Evolutionary conservation across 2,797 vertebrate species (phyloP).

Genomic region (Myotis pilosus): DNA sequence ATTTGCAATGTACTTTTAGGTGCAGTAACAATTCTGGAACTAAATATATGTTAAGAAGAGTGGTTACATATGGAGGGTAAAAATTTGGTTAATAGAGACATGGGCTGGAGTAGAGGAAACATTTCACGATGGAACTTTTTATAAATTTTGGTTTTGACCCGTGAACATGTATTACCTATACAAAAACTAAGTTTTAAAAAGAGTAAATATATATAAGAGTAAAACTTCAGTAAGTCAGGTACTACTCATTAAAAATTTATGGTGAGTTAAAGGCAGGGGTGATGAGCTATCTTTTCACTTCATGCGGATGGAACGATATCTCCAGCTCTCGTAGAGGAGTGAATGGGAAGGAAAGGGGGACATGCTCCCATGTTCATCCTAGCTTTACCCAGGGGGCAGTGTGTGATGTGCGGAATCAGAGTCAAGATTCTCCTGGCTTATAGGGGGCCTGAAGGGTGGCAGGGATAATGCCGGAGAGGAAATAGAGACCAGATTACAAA

Average conservation of each 20-base stretch:
- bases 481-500: neutral
- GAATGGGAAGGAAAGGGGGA: neutral
- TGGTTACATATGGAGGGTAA: neutral
- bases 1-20: neutral
- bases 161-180: neutral
- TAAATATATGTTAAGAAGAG: neutral
- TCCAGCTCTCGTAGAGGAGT: neutral
- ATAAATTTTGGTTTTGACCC: conserved; percentile 3
- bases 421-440: no score
- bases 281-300: neutral
- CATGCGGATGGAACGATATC: neutral
- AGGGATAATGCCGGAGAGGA: neutral
- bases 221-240: neutral
- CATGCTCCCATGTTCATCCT: neutral
- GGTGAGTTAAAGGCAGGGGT: neutral
- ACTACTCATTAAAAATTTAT: neutral
- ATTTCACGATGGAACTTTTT: neutral
- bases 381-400: neutral
- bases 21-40: neutral
- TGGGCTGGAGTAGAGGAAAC: neutral
- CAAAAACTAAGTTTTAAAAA: neutral
- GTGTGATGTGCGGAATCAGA: neutral
- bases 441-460: neutral
- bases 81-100: neutral
- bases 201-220: neutral